Base-by-base conservation (phyloP, 92 coral and sea anemone genomes). In the Epizoanthus illoricatus region DNA sequence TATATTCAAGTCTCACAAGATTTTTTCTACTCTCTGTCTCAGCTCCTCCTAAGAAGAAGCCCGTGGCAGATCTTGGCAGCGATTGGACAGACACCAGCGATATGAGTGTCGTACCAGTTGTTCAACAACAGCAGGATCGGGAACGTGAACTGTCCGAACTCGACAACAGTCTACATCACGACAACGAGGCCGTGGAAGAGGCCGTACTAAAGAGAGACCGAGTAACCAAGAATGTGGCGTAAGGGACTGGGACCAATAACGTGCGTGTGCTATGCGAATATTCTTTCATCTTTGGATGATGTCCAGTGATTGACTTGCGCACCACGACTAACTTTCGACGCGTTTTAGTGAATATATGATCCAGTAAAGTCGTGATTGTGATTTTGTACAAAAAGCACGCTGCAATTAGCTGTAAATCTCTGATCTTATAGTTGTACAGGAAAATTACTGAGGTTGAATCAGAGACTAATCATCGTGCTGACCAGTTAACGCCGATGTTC, bases 141-240 rank as follows among this genome's bases (percentile, higher is more conserved):
- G 75, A 85, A 42, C 84, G 66, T 45, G 73, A 85, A 10, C 59
- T 81, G 66, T 63, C 73, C 16, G 83, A 65, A 76, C 86, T 84
- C 24, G 80, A 58, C 87, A 82, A 87, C 75, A 79, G 75, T 49
- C 70, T 72, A 64, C 56, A 56, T 20, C 84, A 74, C 41, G 73
- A 79, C 79, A 85, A 85, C 47, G 95, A 86, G 39, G 89, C 92
- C 39, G 88, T 93, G 74, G 98, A 95, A 74, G 98, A 94, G 61
- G 93, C 99, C 10, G 97, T 96, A 15, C 78, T 96, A 65, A 96
- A 94, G 87, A 86, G 96, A 79, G 89, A 97, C 68, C 79, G 84
- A 28, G 85, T 88, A 41, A 47, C 74, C 42, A 71, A 61, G 20
- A 84, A 60, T 24, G 21, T 78, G 21, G 82, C 82, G 21, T 78